Conservation (phyloP, 37 sponge, comb jelly and placozoan species). For the Lycopodina hypogea region DNA sequence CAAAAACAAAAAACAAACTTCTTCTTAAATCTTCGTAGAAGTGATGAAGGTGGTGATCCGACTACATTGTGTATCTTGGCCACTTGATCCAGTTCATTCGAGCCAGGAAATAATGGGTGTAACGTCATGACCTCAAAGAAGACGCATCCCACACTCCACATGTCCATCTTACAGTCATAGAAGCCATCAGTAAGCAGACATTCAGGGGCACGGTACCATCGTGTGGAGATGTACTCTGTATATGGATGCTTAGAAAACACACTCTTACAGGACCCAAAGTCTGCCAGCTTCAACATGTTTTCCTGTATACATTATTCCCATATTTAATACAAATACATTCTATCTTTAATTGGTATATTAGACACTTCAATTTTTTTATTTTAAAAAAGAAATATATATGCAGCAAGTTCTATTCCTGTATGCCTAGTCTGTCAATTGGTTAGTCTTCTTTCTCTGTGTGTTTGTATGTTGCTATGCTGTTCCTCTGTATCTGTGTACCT, state of each 20-base stretch:
- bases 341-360: no score
- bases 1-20: conserved; percentile 30
- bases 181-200: conserved; percentile 95
- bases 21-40: conserved; percentile 83
- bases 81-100: conserved; percentile 96
- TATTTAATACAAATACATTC: no score
- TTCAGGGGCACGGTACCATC: conserved; percentile 98
- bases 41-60: conserved; percentile 80
- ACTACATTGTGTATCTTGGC: conserved; percentile 83
- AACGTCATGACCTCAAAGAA: conserved; percentile 92
- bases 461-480: no score
- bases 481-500: no score
- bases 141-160: conserved; percentile 99
- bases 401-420: no score
- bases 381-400: no score
- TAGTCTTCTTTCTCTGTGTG: no score
- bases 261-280: conserved; percentile 95
- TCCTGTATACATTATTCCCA: background rate
- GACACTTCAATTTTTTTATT: no score
- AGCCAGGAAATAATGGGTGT: conserved; percentile 95
- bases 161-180: conserved; percentile 95
- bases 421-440: no score
- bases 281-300: conserved; percentile 32
- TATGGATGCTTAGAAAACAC: conserved; percentile 92
- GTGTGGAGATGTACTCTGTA: conserved; percentile 99